Evolutionary conservation across 2,797 vertebrate genomes (phyloP).

Genomic region (Rhadinocentrus ornatus): DNA sequence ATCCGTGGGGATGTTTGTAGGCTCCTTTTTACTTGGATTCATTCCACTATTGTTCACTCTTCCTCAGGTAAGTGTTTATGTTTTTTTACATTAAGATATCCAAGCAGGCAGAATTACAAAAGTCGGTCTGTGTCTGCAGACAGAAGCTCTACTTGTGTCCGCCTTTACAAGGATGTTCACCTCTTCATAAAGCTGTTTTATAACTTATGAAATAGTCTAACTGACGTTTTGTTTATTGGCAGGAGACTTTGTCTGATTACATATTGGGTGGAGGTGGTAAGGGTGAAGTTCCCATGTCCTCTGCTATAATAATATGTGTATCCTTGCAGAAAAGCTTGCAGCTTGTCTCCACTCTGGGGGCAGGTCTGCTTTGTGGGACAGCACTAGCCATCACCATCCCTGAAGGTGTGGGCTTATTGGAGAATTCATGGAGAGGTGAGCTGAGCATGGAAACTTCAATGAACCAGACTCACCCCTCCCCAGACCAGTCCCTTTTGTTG

Average conservation of each 20-base stretch:
- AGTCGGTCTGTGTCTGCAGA: background rate
- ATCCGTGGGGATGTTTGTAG: conserved; percentile 84
- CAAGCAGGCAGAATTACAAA: background rate
- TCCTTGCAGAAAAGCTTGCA: conserved; percentile 76
- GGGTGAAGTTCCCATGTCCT: background rate
- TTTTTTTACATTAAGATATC: background rate
- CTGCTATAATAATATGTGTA: conserved; percentile 25
- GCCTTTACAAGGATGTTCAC: background rate
- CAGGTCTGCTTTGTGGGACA: conserved; percentile 80
- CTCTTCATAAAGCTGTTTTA: background rate
- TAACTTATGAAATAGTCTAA: background rate
- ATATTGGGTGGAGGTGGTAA: background rate
- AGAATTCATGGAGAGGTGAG: conserved; percentile 69
- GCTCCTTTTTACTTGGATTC: conserved; percentile 83
- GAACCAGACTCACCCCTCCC: background rate
- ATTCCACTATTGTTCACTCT: conserved; percentile 82
- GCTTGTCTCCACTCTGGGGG: conserved; percentile 81
- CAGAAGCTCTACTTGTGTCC: background rate
- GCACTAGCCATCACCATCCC: conserved; percentile 81
- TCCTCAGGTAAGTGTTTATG: conserved; percentile 77
- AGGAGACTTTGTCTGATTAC: background rate
- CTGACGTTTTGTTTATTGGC: background rate
- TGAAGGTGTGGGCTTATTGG: conserved; percentile 80
- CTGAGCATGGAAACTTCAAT: background rate
- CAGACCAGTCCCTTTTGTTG: background rate